Base-by-base conservation (phyloP, 2,888 invertebrate species). In the Drosophila anomalata region DNA sequence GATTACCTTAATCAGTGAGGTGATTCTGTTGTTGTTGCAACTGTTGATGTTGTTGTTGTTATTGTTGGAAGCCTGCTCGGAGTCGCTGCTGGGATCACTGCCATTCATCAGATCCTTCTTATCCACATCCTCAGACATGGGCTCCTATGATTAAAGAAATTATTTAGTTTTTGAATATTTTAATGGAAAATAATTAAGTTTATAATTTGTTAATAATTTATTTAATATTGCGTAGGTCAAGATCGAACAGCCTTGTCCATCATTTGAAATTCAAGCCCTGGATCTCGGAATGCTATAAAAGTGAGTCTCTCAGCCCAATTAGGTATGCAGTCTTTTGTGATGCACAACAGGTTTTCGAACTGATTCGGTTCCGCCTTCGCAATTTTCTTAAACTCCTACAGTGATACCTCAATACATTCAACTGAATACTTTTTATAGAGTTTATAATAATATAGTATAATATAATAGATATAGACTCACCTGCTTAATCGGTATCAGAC, bases 401-500 rank as follows among this genome's bases (percentile, higher is more conserved):
- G 39, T 24, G 1, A 29, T 11, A 5, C 57, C 33, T 11, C 46
- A 17, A 60, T 36, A 24, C 20, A 36, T 46, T 20, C n/a, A 29
- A 14, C 4, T 46, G 3, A 14, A 41, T 41, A 17, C 3, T 6
- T 17, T 9, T 1, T 17, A n/a, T 39, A 3, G 8, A 9, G 14
- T 17, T 3, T 14, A 2, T 39, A 11, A 6, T 39, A n/a, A 14
- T 5, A 39, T 39, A 39, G 3, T 4, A 14, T 12, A 31, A 1
- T 36, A 2, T 36, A 36, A 6, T 36, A 14, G n/a, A n/a, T 7
- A 6, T 36, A 58, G 17, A 77, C 83, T 89, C 89, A 94, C 94
- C 93, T 96, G 96, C 92, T 97, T 96, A 78, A 97, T 96, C 66
- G 96, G 96, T 92, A 97, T 96, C 58, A 97, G 93, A 42, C 96